Percentiles rank a stretch among this genome's conserved stretches.
phyloP scores from a whole-genome alignment of 1,140 invertebrate genomes.

The Nixonia krombeini region DNA sequence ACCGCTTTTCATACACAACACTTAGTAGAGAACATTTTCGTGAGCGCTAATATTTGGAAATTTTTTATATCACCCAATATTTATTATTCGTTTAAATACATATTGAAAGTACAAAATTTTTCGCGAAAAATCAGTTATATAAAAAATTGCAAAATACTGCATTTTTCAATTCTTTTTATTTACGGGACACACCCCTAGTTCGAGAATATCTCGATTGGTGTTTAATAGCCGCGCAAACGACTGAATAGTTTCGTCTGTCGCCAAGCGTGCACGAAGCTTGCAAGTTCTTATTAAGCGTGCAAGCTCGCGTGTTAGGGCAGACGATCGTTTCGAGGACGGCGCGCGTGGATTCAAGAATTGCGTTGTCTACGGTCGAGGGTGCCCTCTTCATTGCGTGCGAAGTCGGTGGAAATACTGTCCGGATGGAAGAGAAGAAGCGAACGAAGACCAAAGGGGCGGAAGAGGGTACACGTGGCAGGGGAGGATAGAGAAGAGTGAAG shows the following conservation, averaged over 20 bases:
- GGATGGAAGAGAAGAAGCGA: conserved; percentile 3
- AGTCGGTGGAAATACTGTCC: conserved; percentile 9
- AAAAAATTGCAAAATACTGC: no score
- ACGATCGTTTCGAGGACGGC: conserved; percentile 4
- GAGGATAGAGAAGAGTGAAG: conserved; percentile 5
- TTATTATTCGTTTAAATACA: no score
- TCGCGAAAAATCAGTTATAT: no score
- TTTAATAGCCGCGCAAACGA: neutral
- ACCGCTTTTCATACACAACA: no score
- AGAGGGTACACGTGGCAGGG: neutral
- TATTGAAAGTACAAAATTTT: no score
- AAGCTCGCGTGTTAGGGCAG: neutral
- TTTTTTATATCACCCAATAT: no score
- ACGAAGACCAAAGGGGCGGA: neutral
- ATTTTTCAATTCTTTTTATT: no score
- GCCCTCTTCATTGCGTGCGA: conserved; percentile 12
- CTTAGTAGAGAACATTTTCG: no score
- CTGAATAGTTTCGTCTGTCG: neutral
- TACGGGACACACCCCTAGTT: no score
- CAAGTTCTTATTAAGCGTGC: conserved; percentile 1
- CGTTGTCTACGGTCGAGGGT: conserved; percentile 16
- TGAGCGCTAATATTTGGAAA: no score
- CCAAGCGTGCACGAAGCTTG: neutral
- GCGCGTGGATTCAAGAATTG: conserved; percentile 7
- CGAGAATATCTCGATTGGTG: neutral